A percentile compares a stretch with the other conserved stretches of the same genome.
Evolutionary conservation across 2,113 vertebrate genomes (phyloP).

Genomic region (Salvator merianae): DNA sequence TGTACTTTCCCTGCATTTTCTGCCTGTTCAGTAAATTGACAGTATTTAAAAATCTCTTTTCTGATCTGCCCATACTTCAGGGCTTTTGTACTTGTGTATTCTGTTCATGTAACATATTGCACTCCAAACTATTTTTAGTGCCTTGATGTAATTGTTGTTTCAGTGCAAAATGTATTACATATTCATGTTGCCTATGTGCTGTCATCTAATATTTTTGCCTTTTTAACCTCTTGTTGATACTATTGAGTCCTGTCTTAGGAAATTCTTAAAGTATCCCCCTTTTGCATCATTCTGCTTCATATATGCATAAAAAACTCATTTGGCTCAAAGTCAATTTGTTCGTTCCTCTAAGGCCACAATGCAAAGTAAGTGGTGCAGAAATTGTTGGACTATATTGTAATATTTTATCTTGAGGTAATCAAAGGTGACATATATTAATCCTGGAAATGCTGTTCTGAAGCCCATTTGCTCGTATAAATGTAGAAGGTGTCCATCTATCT

Average conservation of each 20-base stretch:
- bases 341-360: conserved; percentile 34
- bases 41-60: too few relatives aligned
- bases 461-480: conserved; percentile 46
- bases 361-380: conserved; percentile 59
- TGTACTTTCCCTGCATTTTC: too few relatives aligned
- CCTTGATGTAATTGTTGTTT: not conserved
- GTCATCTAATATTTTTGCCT: not conserved
- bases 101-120: too few relatives aligned
- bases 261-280: conserved; percentile 6
- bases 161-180: not conserved
- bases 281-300: conserved; percentile 45
- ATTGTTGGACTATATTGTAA: conserved; percentile 60
- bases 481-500: conserved; percentile 28
- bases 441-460: conserved; percentile 53
- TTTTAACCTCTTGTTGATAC: not conserved
- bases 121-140: not conserved
- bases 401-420: conserved; percentile 64
- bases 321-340: conserved; percentile 53
- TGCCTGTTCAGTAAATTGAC: too few relatives aligned
- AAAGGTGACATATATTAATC: conserved; percentile 64
- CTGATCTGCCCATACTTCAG: too few relatives aligned
- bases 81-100: too few relatives aligned
- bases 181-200: not conserved
- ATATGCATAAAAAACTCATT: conserved; percentile 53
- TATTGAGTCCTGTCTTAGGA: conserved; percentile 5